These are phyloP conservation scores for Harmothoe impar DNA, from an alignment of 2,888 invertebrate genomes.

Conservation along the genomic window DNA sequence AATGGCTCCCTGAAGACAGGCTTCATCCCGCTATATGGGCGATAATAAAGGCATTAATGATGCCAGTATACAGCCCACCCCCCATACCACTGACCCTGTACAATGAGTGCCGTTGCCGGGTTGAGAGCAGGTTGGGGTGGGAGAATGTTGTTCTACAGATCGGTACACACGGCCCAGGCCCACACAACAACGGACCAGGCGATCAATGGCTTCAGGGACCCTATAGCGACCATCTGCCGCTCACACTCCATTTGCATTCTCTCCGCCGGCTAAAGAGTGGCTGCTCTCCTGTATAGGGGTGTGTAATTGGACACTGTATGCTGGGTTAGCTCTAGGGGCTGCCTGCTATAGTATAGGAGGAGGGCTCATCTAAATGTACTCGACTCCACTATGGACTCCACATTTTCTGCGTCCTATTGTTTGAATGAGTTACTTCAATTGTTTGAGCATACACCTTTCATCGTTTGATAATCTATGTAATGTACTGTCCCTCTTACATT, in stretches of 20 bases:
- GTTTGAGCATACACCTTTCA: neutral
- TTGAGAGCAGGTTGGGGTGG: neutral
- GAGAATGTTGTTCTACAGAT: neutral
- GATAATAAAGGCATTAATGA: slow-evolving; percentile 7
- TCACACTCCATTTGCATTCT: slow-evolving; percentile 20
- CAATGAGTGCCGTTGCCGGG: neutral
- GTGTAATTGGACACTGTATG: slow-evolving; percentile 6
- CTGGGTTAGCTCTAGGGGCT: neutral
- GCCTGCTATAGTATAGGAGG: neutral
- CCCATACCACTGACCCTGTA: neutral
- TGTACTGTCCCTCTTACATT: neutral
- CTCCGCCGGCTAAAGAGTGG: neutral
- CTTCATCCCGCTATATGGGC: neutral
- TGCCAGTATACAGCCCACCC: neutral
- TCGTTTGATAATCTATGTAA: neutral
- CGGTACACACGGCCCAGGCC: neutral
- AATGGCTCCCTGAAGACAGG: neutral
- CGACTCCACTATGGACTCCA: neutral
- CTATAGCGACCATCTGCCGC: neutral
- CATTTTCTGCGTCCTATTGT: neutral
- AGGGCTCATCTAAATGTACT: neutral
- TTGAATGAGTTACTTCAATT: too few relatives aligned
- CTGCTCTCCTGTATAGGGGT: neutral
- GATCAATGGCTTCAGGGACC: slow-evolving; percentile 30
- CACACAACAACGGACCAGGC: neutral